phyloP scores from a whole-genome alignment of 2,888 invertebrate genomes.

The Acanthacorydalis orientalis region DNA sequence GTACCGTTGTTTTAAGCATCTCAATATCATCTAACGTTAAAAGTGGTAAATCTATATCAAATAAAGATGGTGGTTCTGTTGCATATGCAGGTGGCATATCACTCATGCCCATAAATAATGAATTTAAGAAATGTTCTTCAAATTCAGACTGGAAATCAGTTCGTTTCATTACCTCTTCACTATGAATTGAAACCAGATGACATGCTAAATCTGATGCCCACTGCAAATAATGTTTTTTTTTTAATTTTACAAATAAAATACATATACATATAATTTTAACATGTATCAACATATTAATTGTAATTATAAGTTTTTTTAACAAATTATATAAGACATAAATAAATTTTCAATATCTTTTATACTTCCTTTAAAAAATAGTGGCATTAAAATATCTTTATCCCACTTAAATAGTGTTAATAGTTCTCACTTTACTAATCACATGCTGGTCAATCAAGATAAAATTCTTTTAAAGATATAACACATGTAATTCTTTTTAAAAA shows the following conservation, averaged over 20 bases:
- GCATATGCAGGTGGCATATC: slow-evolving; percentile 70
- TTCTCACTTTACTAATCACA: too few relatives aligned
- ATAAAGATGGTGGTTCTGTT: slow-evolving; percentile 58
- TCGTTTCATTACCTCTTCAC: slow-evolving; percentile 64
- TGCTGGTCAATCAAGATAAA: too few relatives aligned
- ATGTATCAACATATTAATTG: slow-evolving; percentile 15
- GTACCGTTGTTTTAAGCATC: slow-evolving; percentile 43
- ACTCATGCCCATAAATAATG: slow-evolving; percentile 79
- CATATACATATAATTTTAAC: neutral
- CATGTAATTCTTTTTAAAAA: too few relatives aligned
- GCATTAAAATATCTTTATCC: too few relatives aligned
- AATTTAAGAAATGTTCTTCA: slow-evolving; percentile 69
- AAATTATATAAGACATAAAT: too few relatives aligned
- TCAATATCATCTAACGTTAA: slow-evolving; percentile 44
- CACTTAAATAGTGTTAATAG: too few relatives aligned
- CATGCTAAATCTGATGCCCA: slow-evolving; percentile 75
- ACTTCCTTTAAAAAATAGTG: too few relatives aligned
- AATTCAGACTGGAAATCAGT: slow-evolving; percentile 62
- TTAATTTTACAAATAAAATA: neutral
- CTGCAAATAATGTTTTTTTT: slow-evolving; percentile 23
- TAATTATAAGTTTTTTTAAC: too few relatives aligned
- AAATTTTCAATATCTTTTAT: too few relatives aligned
- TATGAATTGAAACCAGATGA: slow-evolving; percentile 61
- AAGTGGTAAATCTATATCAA: slow-evolving; percentile 55
- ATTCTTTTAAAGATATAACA: too few relatives aligned